Base-by-base conservation (phyloP, 2,113 vertebrate species). In the Anseranas semipalmata region DNA sequence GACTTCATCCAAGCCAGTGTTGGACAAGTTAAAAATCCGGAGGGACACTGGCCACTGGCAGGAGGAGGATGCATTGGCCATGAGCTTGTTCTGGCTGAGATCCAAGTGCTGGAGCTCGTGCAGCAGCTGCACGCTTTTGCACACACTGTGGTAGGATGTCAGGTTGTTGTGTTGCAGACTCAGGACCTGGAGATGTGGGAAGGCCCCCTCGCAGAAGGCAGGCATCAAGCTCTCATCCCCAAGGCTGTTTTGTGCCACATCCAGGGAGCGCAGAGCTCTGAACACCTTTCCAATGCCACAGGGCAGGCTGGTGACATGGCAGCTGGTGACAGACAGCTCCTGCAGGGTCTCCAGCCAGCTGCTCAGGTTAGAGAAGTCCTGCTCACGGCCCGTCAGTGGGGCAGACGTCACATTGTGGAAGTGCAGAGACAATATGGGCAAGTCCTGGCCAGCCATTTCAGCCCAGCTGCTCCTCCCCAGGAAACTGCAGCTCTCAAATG, bases 81-180 rank as follows among this genome's bases (percentile, higher is more conserved):
- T 1, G 33, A 98, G 96, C 37, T 74, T 55, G 68, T 98, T 98
- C 79, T 96, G 97, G 91, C 98, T 98, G 81, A 98, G 96, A 48
- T 98, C 98, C 5, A 98, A 91, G 5, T 37, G 59, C 74, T 4
- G 39, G 35, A 98, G 95, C 81, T 17, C 22, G 0, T 0, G 56
- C 53, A 97, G 93, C 45, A 43, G 78, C 73, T 2, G 32, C 66
- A 98, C 2, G 0, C 70, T 80, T 24, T 79, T 1, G 9, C 98
- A 98, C 74, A 94, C 74, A 0, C 62, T 48, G 15, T 85, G 59
- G 75, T 90, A 97, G 79, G 92, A 98, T 2, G 33, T 96, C 59
- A 70, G 97, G 63, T 43, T 21, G 83, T 98, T 98, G 86, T 18
- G 83, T 1, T 6, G 92, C 35, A 98, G 95, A 5, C 48, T 96